These are phyloP conservation scores for Caranx ignobilis DNA, from an alignment of 2,113 vertebrate genomes.

Conservation along the genomic window DNA sequence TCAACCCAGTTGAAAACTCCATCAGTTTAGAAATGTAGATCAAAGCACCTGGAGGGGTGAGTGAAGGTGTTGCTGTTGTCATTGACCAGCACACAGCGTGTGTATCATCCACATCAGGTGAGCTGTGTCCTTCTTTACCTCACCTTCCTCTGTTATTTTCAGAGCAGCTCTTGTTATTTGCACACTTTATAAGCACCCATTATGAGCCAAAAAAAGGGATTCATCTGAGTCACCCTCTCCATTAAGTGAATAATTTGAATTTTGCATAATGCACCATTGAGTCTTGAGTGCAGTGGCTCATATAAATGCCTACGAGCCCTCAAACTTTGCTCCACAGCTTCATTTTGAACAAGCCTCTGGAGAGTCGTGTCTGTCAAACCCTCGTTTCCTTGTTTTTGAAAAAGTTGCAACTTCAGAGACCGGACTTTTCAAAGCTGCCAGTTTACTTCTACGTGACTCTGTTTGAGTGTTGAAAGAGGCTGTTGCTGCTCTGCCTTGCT, in stretches of 20 bases:
- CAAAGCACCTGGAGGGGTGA: neutral
- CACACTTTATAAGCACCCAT: neutral
- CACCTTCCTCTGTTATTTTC: neutral
- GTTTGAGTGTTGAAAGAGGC: neutral
- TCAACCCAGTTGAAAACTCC: neutral
- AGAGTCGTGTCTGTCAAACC: neutral
- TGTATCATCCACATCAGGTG: neutral
- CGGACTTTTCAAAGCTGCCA: neutral
- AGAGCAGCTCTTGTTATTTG: neutral
- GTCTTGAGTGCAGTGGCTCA: neutral
- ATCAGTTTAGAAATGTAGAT: neutral
- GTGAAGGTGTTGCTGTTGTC: too few relatives aligned
- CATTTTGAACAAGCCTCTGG: neutral
- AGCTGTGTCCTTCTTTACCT: neutral
- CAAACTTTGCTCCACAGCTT: neutral
- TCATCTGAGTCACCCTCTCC: slow-evolving; percentile 3
- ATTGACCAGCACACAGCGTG: too few relatives aligned
- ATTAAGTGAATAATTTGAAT: neutral
- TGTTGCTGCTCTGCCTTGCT: neutral
- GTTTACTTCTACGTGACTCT: slow-evolving; percentile 1
- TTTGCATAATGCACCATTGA: neutral
- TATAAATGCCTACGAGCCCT: neutral
- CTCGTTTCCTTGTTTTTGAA: neutral
- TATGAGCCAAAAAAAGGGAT: slow-evolving; percentile 3
- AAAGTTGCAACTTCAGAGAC: slow-evolving; percentile 11